Conservation (phyloP, 2,888 invertebrate genomes). For the Dioctria rufipes region DNA sequence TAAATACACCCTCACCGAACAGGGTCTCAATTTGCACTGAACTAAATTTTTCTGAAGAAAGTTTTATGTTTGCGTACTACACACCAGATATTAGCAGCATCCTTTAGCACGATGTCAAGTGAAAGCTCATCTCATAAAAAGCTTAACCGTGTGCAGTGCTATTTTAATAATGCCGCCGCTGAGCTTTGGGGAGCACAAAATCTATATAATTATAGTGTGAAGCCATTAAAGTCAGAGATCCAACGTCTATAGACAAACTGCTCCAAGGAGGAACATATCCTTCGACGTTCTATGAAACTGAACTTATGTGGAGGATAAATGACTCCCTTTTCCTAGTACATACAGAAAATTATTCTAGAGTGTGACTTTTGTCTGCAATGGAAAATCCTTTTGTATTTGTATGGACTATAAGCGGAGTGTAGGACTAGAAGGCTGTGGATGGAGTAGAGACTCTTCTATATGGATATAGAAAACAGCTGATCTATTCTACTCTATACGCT, state of each 20-base stretch:
- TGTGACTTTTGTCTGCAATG: neutral
- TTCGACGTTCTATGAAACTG: neutral
- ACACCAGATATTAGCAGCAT: slow-evolving; percentile 19
- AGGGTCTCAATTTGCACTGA: slow-evolving; percentile 57
- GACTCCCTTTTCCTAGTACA: too few relatives aligned
- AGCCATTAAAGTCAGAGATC: too few relatives aligned
- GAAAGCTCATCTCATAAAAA: slow-evolving; percentile 21
- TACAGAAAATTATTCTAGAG: too few relatives aligned
- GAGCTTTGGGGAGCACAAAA: slow-evolving; percentile 10
- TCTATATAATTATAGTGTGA: too few relatives aligned
- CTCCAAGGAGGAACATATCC: neutral
- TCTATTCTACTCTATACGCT: too few relatives aligned
- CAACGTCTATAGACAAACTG: neutral
- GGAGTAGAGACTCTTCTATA: neutral
- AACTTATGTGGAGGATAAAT: neutral
- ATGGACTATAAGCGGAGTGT: neutral
- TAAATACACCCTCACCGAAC: slow-evolving; percentile 51
- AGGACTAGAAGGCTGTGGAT: neutral
- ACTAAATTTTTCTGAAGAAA: slow-evolving; percentile 52
- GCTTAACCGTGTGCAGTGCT: slow-evolving; percentile 25
- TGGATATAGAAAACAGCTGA: too few relatives aligned
- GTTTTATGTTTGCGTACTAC: slow-evolving; percentile 37
- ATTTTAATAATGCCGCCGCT: slow-evolving; percentile 4
- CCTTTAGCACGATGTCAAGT: slow-evolving; percentile 27
- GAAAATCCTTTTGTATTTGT: neutral